These are phyloP conservation scores for Paratrypauchen microcephalus DNA, from an alignment of 2,797 vertebrate species.

Conservation along the genomic window DNA sequence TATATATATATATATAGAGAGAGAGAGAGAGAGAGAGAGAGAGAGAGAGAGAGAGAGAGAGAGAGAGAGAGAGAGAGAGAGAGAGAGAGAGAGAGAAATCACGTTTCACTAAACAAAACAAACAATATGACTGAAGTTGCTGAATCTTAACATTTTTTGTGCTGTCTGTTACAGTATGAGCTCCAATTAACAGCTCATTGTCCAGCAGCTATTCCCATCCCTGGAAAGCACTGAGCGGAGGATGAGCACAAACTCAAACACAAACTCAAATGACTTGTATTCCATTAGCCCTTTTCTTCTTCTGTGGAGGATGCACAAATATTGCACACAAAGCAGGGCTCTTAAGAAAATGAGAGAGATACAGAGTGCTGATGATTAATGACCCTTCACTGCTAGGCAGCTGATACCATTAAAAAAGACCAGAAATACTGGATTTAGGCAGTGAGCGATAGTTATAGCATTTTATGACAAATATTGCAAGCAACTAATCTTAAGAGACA, in stretches of 20 bases:
- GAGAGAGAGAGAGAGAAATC: too few relatives aligned
- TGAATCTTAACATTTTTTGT: background rate
- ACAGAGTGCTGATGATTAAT: constrained; percentile 7
- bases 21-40: too few relatives aligned
- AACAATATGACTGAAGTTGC: background rate
- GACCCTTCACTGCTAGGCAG: background rate
- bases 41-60: too few relatives aligned
- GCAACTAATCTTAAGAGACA: background rate
- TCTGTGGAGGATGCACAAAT: background rate
- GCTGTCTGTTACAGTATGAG: background rate
- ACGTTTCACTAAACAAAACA: background rate
- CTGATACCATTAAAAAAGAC: constrained; percentile 4
- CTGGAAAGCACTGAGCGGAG: background rate
- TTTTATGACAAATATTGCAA: background rate
- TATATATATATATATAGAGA: too few relatives aligned
- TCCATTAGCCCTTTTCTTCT: background rate
- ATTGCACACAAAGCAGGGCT: constrained; percentile 5
- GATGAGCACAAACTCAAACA: background rate
- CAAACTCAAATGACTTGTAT: background rate
- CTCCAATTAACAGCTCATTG: background rate
- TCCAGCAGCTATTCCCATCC: background rate
- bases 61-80: too few relatives aligned
- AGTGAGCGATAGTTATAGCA: background rate
- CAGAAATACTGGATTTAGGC: background rate
- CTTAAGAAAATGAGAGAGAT: constrained; percentile 7